These are phyloP conservation scores for Rhopalosiphum padi DNA, from an alignment of 1,140 invertebrate genomes.

Conservation along the genomic window DNA sequence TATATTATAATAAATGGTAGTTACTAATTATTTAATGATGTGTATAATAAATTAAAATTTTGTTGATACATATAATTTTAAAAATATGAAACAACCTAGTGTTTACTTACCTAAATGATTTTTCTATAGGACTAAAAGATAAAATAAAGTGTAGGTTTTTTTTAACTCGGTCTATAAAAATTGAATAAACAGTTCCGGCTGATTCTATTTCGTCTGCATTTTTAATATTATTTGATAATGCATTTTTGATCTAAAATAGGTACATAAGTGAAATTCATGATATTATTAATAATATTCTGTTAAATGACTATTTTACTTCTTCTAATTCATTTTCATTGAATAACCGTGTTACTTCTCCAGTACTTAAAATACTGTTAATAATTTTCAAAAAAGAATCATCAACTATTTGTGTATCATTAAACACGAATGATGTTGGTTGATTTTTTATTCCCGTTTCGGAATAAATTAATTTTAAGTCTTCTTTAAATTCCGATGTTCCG, in stretches of 20 bases:
- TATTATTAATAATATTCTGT: neutral
- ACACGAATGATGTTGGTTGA: constrained; percentile 85
- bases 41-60: neutral
- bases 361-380: constrained; percentile 91
- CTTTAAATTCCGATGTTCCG: constrained; percentile 75
- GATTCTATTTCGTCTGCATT: neutral
- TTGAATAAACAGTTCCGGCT: constrained; percentile 69
- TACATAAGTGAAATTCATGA: neutral
- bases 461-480: constrained; percentile 82
- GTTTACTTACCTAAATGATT: constrained; percentile 67
- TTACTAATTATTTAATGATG: neutral
- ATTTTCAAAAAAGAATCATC: constrained; percentile 92
- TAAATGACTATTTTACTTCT: constrained; percentile 7
- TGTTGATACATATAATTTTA: neutral
- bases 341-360: constrained; percentile 90
- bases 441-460: constrained; percentile 82
- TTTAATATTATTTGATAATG: neutral
- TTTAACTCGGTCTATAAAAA: constrained; percentile 79
- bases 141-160: constrained; percentile 81
- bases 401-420: constrained; percentile 85
- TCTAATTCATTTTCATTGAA: constrained; percentile 67
- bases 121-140: constrained; percentile 86
- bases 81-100: neutral
- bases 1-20: neutral
- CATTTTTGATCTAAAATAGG: constrained; percentile 15